Evolutionary conservation across 2,888 invertebrate species (phyloP), one percentile per base, ranked within the genome.

Genomic region (Caenorhabditis sp.): DNA sequence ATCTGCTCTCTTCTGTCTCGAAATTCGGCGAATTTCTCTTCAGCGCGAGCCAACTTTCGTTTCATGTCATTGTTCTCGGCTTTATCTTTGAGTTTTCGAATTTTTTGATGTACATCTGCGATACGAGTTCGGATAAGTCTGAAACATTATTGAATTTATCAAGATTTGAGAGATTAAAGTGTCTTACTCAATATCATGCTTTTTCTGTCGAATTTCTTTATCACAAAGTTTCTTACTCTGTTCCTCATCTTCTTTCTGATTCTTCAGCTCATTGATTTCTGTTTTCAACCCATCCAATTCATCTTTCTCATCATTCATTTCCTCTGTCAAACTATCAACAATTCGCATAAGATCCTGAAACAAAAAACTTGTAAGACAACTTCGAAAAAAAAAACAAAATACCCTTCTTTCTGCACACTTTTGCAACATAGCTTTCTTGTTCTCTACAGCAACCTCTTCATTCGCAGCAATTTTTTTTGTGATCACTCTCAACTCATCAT

Each of bases 331-430:
- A 14, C 43, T 23, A 21, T 12, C 24, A 5, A 37, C 57, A 6
- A 49, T 88, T 88, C 88, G 72, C 10, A 67, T 54, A 21, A 53
- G 21, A 26, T 51, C 26, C 17, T 36, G 62, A 23, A 62, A 19
- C 60, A 10, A 14, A 50, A 19, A n/a, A n/a, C n/a, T n/a, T n/a
- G 50, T 3, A 50, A 50, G 19, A n/a, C 4, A 10, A 6, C 4
- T 6, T 10, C 4, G 31, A 31, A 31, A 31, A 50, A 50, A 8
- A 55, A 23, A 55, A 17, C 4, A n/a, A 14, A 23, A n/a, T 55
- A 57, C 57, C 37, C 58, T 4, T 58, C 58, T 58, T 24, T 36
- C 43, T 14, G 8, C 37, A 27, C 58, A 12, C 26, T 58, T 58
- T 21, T 4, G 37, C 58, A 55, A 24, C 26, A 55, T 26, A 14